Conservation (phyloP, 1,140 invertebrate genomes). For the Cardiocondyla obscurior region DNA sequence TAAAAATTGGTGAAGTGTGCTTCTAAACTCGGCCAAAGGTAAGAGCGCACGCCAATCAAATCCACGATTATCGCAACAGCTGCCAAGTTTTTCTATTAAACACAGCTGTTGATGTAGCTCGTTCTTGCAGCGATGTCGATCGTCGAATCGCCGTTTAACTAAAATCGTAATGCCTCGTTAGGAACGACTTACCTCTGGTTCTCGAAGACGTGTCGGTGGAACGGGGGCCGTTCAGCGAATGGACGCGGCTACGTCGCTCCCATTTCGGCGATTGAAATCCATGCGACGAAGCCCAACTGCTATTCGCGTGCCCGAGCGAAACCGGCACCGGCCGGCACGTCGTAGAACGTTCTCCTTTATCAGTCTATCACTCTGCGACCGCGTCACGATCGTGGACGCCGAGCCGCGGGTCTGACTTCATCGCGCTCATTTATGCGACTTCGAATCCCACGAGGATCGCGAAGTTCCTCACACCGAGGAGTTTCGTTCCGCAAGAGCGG, state of each 20-base stretch:
- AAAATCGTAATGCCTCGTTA: background rate
- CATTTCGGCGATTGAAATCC: background rate
- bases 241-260: background rate
- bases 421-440: background rate
- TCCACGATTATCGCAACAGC: too few species aligned
- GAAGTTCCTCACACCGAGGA: background rate
- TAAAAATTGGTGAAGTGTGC: too few species aligned
- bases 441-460: background rate
- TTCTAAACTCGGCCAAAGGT: too few species aligned
- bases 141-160: background rate
- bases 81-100: too few species aligned
- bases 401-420: background rate
- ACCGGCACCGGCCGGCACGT: slow-evolving; percentile 2
- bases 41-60: too few species aligned
- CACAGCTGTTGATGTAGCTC: too few species aligned
- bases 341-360: background rate
- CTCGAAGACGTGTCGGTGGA: background rate
- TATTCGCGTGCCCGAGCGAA: background rate
- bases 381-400: background rate
- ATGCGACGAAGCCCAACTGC: background rate
- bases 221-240: background rate
- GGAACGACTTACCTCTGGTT: background rate
- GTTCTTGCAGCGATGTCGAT: too few species aligned
- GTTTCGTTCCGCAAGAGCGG: background rate
- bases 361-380: background rate